phyloP scores from a whole-genome alignment of 2,888 invertebrate genomes.

The Calliphora vomitoria region DNA sequence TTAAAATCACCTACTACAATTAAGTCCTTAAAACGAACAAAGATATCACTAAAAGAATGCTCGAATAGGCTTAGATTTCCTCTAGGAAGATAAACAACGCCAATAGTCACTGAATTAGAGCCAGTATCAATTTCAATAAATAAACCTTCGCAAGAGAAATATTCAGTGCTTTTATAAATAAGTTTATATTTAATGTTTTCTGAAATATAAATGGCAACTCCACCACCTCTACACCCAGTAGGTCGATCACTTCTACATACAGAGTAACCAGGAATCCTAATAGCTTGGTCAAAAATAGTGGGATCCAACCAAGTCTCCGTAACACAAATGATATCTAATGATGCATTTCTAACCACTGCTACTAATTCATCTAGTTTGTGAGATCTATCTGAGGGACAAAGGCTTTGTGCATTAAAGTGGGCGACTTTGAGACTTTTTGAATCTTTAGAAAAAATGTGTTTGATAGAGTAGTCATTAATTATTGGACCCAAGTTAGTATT shows the following conservation, averaged over 20 bases:
- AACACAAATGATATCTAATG: not conserved
- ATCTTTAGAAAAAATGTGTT: not conserved
- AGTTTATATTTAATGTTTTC: not conserved
- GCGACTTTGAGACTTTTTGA: not conserved
- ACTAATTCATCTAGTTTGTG: not conserved
- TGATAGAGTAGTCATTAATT: not conserved
- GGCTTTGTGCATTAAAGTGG: conserved; percentile 9
- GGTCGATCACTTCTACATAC: conserved; percentile 12
- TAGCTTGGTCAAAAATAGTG: not conserved
- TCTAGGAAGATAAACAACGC: conserved; percentile 14
- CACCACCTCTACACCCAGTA: conserved; percentile 6
- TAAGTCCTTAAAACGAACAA: conserved; percentile 9
- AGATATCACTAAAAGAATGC: not conserved
- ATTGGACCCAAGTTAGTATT: not conserved
- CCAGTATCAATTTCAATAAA: not conserved
- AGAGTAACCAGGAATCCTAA: not conserved
- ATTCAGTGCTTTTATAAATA: not conserved
- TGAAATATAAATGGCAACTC: conserved; percentile 3
- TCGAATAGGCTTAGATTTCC: not conserved
- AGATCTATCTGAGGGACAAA: conserved; percentile 17
- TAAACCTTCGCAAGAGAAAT: not conserved
- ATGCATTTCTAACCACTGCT: not conserved
- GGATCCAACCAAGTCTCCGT: conserved; percentile 19
- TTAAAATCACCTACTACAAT: conserved; percentile 25
- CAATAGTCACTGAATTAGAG: not conserved